Percentiles rank a stretch among this genome's conserved stretches.
phyloP scores from a whole-genome alignment of 2,113 vertebrate species.

The Hirundichthys speculiger region DNA sequence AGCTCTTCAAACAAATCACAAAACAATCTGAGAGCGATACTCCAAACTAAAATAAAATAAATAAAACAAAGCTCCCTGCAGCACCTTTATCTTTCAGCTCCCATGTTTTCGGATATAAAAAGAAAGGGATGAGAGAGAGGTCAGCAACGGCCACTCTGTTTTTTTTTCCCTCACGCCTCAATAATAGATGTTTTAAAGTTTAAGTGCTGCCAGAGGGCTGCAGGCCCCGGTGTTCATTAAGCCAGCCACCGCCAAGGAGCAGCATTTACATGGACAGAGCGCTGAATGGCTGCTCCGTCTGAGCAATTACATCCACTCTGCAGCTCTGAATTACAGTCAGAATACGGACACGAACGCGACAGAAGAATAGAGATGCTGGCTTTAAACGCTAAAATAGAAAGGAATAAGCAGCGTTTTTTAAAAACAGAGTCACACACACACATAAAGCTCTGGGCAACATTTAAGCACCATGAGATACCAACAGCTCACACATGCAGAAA shows the following conservation, averaged over 20 bases:
- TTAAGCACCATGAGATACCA: conserved; percentile 52
- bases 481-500: conserved; percentile 23
- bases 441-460: conserved; percentile 42
- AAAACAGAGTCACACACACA: conserved; percentile 7
- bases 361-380: conserved; percentile 9
- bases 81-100: conserved; percentile 33
- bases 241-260: conserved; percentile 89
- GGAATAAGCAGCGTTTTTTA: conserved; percentile 34
- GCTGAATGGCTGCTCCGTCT: conserved; percentile 81
- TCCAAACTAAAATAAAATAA: conserved; percentile 20
- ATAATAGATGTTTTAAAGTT: conserved; percentile 99
- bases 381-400: conserved; percentile 39
- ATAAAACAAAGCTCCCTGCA: background rate
- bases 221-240: conserved; percentile 92
- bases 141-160: conserved; percentile 89
- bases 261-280: conserved; percentile 91
- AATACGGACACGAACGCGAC: background rate
- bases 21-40: conserved; percentile 5
- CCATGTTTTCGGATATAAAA: conserved; percentile 45
- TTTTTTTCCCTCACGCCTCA: conserved; percentile 88
- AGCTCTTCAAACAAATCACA: conserved; percentile 11
- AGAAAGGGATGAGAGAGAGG: conserved; percentile 79
- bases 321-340: conserved; percentile 47
- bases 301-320: conserved; percentile 70
- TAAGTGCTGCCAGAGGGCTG: conserved; percentile 96